These are phyloP conservation scores for Ditylenchus dipsaci DNA, from an alignment of 1,140 invertebrate genomes.

Conservation along the genomic window DNA sequence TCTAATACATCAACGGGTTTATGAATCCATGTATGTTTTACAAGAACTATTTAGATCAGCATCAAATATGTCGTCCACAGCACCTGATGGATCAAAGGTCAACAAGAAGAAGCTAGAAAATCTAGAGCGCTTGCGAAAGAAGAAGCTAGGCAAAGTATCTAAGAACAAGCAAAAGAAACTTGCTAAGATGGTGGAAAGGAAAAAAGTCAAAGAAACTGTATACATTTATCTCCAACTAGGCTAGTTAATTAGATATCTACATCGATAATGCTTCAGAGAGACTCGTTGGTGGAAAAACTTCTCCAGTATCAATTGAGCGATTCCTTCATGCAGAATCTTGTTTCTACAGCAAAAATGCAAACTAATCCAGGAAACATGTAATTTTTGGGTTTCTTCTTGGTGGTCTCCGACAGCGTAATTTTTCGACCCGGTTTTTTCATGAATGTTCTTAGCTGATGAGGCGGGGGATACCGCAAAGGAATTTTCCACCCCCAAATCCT, in stretches of 20 bases:
- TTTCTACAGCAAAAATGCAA: conserved; percentile 20
- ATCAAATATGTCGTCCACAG: not conserved
- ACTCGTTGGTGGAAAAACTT: conserved; percentile 21
- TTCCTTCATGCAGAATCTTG: conserved; percentile 14
- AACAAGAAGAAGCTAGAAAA: conserved; percentile 25
- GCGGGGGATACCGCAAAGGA: not conserved
- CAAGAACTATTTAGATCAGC: too few relatives aligned
- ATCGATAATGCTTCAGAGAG: conserved; percentile 17
- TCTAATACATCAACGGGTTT: too few relatives aligned
- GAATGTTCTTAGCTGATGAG: not conserved
- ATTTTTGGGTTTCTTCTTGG: too few relatives aligned
- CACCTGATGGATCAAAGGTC: conserved; percentile 1
- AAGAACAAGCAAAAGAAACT: conserved; percentile 31
- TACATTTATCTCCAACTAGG: not conserved
- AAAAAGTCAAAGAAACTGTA: conserved; percentile 28
- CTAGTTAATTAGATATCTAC: conserved; percentile 7
- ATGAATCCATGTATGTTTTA: too few relatives aligned
- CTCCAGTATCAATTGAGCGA: conserved; percentile 22
- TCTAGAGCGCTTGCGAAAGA: conserved; percentile 21
- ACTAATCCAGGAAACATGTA: too few relatives aligned
- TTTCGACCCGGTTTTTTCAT: not conserved
- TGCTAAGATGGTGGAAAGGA: conserved; percentile 20
- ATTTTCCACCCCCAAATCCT: too few relatives aligned
- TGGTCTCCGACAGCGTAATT: too few relatives aligned
- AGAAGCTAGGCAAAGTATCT: conserved; percentile 29